Base-by-base conservation (phyloP, 2,113 vertebrate species). In the Ptilorrhoa leucosticta region DNA sequence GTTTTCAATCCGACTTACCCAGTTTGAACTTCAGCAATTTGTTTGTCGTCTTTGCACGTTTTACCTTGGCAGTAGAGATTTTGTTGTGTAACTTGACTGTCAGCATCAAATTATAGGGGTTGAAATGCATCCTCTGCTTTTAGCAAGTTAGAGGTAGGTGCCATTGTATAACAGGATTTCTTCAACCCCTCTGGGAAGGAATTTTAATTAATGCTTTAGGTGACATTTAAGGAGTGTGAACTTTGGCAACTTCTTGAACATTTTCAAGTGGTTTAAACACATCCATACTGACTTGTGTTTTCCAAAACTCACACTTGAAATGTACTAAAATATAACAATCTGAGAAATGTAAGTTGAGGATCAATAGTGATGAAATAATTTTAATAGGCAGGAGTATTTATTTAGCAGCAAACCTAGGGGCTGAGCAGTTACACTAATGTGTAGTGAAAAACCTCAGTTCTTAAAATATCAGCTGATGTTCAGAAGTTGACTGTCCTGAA, bases 151-250 rank as follows among this genome's bases (percentile, higher is more conserved):
- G 28, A 19, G 33, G 9, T 64, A 76, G 78, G n/a, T 90, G 92
- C 37, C 2, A 10, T 71, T 82, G 61, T 83, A 2, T 81, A 63
- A 79, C 21, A 82, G 47, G 30, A 26, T 80, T 87, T 90, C 54
- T 78, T 76, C 87, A 88, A 3, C 30, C 60, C 86, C 39, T 83
- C 83, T 66, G 72, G 83, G 82, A 87, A 81, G 22, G 33, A 71
- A 81, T 73, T 81, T 81, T 89, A 97, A 92, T 95, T 95, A 84
- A 61, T 77, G 68, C 66, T 92, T 42, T 80, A 80, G 56, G 66
- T 95, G 87, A 47, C 48, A 70, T 89, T 87, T 88, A 56, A 64
- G 13, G 42, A 81, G 91, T 93, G 94, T 94, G 82, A 97, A 91
- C 42, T 95, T 79, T 90, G 79, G 42, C 87, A 70, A 73, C 54